A percentile compares a stretch with the other conserved stretches of the same genome.
These are phyloP conservation scores for Pavo muticus DNA, from an alignment of 2,113 vertebrate species.

Conservation along the genomic window DNA sequence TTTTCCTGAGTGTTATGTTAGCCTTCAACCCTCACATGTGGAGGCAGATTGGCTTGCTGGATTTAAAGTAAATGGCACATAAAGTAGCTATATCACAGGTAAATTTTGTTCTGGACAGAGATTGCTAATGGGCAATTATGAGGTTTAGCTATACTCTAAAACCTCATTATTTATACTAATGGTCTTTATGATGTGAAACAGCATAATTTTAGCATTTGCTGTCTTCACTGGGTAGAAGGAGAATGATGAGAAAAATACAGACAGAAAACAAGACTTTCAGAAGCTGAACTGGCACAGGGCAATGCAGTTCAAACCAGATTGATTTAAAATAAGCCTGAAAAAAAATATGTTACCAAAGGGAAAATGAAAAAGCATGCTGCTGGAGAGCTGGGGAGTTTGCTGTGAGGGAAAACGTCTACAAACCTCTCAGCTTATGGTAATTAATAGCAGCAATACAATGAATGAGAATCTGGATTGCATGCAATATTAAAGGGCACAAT, in stretches of 20 bases:
- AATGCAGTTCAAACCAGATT: slow-evolving; percentile 22
- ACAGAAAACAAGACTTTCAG: slow-evolving; percentile 32
- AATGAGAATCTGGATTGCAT: background rate
- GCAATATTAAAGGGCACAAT: background rate
- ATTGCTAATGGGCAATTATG: background rate
- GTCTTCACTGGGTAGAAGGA: background rate
- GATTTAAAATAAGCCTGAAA: slow-evolving; percentile 44
- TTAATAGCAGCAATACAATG: background rate
- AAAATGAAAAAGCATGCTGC: slow-evolving; percentile 10
- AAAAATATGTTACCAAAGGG: slow-evolving; percentile 15
- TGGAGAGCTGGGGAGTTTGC: background rate
- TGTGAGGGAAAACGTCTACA: background rate
- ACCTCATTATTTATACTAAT: slow-evolving; percentile 39
- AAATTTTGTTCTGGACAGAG: slow-evolving; percentile 32
- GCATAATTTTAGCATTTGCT: slow-evolving; percentile 35
- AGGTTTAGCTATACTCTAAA: background rate
- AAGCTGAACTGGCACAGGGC: slow-evolving; percentile 26
- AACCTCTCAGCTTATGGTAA: background rate
- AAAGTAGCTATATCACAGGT: background rate
- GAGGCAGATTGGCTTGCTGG: background rate
- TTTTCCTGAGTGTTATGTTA: background rate
- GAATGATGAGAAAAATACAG: slow-evolving; percentile 46
- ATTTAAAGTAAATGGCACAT: background rate
- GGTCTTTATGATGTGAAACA: background rate
- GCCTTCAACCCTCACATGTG: background rate